phyloP scores from a whole-genome alignment of 2,797 vertebrate genomes.

The Loris lydekkerianus region DNA sequence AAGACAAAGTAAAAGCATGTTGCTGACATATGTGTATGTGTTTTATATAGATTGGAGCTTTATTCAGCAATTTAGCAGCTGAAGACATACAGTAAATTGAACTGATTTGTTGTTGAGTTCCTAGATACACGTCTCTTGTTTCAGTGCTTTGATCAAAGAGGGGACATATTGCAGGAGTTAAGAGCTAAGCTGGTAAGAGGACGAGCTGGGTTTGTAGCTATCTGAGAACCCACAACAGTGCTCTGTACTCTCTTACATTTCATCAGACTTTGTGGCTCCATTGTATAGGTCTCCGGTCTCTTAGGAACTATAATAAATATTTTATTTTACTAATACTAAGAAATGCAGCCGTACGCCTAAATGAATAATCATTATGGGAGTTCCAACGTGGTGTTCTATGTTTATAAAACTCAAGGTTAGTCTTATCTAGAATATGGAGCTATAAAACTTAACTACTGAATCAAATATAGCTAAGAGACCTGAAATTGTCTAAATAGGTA shows the following conservation, averaged over 20 bases:
- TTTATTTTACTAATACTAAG: conserved; percentile 89
- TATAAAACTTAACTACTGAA: conserved; percentile 69
- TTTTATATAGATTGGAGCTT: conserved; percentile 2
- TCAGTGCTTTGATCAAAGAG: conserved; percentile 86
- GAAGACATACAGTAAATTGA: conserved; percentile 62
- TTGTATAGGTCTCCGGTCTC: conserved; percentile 78
- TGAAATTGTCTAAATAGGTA: conserved; percentile 33
- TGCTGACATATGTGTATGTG: background rate
- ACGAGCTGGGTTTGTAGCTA: conserved; percentile 64
- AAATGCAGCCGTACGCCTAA: conserved; percentile 77
- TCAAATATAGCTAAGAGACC: conserved; percentile 27
- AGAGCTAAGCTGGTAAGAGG: conserved; percentile 77
- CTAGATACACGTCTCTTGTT: conserved; percentile 85
- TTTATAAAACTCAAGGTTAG: conserved; percentile 63
- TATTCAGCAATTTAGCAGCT: conserved; percentile 29
- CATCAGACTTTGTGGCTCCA: conserved; percentile 90
- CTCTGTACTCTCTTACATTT: conserved; percentile 77
- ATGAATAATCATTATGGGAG: conserved; percentile 79
- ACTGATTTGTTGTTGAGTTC: conserved; percentile 85
- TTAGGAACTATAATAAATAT: conserved; percentile 86
- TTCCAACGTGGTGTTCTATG: conserved; percentile 58
- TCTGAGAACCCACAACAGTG: conserved; percentile 67
- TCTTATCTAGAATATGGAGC: conserved; percentile 61
- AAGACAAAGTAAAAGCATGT: background rate
- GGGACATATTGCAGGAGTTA: conserved; percentile 84